phyloP scores from a whole-genome alignment of 2,797 vertebrate genomes.

The Premnoplex brunnescens region DNA sequence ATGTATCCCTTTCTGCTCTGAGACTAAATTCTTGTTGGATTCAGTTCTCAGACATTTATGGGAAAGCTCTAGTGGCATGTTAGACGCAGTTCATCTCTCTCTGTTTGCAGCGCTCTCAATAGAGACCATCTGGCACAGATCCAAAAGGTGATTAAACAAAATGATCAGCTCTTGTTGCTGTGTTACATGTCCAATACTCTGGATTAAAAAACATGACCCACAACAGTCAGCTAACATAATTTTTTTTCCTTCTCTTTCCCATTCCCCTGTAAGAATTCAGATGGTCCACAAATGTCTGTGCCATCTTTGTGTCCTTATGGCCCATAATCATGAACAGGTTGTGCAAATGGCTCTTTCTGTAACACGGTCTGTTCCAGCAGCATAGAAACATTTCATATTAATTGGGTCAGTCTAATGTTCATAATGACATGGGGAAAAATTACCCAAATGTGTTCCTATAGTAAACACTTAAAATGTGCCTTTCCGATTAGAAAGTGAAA shows the following conservation, averaged over 20 bases:
- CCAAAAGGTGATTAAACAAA: constrained; percentile 99
- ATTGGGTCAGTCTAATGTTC: constrained; percentile 90
- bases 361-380: constrained; percentile 81
- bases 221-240: constrained; percentile 79
- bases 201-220: constrained; percentile 86
- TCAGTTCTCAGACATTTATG: constrained; percentile 96
- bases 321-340: constrained; percentile 89
- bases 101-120: constrained; percentile 81
- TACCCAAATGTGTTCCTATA: constrained; percentile 87
- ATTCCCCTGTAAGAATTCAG: constrained; percentile 77
- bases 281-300: constrained; percentile 82
- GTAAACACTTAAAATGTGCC: constrained; percentile 86
- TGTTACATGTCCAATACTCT: constrained; percentile 85
- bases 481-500: constrained; percentile 81
- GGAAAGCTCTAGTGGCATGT: constrained; percentile 90
- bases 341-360: constrained; percentile 81
- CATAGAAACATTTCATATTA: constrained; percentile 85
- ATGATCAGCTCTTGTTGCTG: constrained; percentile 93
- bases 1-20: constrained; percentile 93
- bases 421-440: constrained; percentile 88
- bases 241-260: not conserved
- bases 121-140: constrained; percentile 95
- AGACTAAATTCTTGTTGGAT: constrained; percentile 97
- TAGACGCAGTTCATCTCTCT: constrained; percentile 85
- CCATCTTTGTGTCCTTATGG: constrained; percentile 87